These are phyloP conservation scores for Caradrina kadenii DNA, from an alignment of 2,888 invertebrate genomes.

Conservation along the genomic window DNA sequence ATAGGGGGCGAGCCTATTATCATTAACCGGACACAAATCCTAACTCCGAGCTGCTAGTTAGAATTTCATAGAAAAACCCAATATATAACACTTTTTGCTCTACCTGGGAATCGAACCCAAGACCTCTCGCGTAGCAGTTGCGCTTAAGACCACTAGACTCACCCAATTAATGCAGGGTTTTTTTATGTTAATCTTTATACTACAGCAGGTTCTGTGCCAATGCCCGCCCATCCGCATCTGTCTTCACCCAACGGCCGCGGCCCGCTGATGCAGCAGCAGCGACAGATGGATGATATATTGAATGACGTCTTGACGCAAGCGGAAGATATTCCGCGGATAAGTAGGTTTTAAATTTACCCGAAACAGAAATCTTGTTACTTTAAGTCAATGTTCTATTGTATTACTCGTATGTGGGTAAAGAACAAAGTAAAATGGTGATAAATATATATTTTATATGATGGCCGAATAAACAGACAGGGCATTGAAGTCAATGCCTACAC, in stretches of 20 bases:
- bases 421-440: constrained; percentile 7
- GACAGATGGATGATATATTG: constrained; percentile 23
- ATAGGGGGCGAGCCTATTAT: too few species aligned
- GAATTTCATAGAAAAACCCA: too few species aligned
- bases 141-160: too few species aligned
- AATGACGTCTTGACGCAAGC: constrained; percentile 21
- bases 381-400: background rate
- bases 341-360: constrained; percentile 14
- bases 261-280: constrained; percentile 26
- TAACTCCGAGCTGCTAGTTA: too few species aligned
- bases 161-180: background rate
- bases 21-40: too few species aligned
- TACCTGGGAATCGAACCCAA: too few species aligned
- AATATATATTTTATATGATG: constrained; percentile 14
- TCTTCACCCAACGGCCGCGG: background rate
- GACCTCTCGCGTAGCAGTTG: too few species aligned
- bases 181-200: background rate
- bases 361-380: background rate
- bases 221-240: constrained; percentile 31
- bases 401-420: constrained; percentile 6
- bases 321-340: constrained; percentile 14
- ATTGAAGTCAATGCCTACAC: constrained; percentile 41
- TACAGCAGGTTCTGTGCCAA: constrained; percentile 8
- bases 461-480: constrained; percentile 10
- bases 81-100: too few species aligned